Base-by-base conservation (phyloP, 2,888 invertebrate genomes). In the Ceriagrion tenellum region DNA sequence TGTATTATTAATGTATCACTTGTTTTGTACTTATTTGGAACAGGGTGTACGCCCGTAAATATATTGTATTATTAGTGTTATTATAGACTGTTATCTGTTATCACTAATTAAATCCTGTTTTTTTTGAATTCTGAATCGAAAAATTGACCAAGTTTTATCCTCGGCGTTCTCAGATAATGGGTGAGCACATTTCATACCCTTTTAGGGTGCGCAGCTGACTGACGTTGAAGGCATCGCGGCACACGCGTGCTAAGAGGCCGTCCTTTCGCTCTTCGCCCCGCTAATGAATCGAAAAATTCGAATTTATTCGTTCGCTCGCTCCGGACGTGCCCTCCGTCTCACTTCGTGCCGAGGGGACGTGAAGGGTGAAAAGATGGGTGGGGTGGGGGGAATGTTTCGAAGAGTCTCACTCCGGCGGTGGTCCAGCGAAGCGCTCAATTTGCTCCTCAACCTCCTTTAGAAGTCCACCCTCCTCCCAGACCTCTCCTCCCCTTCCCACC, bases 211-310 rank as follows among this genome's bases (percentile, higher is more conserved):
- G 59, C 16, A 59, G 59, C 59, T 20, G 20, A 59, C 59, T 20
- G 20, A 16, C 59, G 18, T 20, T 59, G 6, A 12, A 69, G 47
- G 10, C 69, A 26, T n/a, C 69, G 12, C 69, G 20, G 26, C 69
- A n/a, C 47, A 47, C 47, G 47, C 47, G 47, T n/a, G 26, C n/a
- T 26, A n/a, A 23, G 69, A n/a, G 69, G 23, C 69, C 26, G 69
- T n/a, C 23, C 69, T 69, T n/a, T 47, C 26, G 69, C n/a, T n/a
- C 10, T 10, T 69, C 69, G 69, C n/a, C 69, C 26, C 69, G 69
- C 69, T 69, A 69, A 69, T 69, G 69, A 69, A 69, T 69, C 69
- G 69, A 69, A 69, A 69, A 69, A 69, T 69, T 69, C 69, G 69
- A 69, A 69, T 69, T n/a, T 69, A n/a, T n/a, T 8, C 69, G 69